A percentile compares a stretch with the other conserved stretches of the same genome.
These are phyloP conservation scores for Pituophis catenifer DNA, from an alignment of 2,113 vertebrate species.

Conservation along the genomic window DNA sequence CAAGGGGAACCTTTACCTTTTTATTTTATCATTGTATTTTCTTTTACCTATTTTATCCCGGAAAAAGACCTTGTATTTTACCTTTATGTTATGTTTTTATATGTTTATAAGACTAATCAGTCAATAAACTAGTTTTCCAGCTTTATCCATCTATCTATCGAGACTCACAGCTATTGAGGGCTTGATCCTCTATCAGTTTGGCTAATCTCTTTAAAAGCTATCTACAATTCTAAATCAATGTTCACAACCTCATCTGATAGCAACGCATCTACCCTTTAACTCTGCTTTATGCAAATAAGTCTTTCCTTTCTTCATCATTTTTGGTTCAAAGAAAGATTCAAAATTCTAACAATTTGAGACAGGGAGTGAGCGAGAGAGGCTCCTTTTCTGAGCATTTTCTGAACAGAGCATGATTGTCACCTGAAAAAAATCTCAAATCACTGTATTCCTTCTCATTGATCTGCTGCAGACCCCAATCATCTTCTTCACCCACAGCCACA, in stretches of 20 bases:
- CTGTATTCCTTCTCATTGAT: background rate
- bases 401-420: background rate
- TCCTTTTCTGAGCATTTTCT: background rate
- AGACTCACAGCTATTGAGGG: background rate
- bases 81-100: background rate
- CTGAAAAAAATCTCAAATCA: background rate
- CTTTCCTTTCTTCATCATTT: background rate
- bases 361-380: background rate
- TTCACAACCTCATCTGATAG: background rate
- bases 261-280: background rate
- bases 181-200: background rate
- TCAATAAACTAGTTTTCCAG: background rate
- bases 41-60: background rate
- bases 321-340: background rate
- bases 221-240: background rate
- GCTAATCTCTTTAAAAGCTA: background rate
- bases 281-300: background rate
- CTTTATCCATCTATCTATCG: background rate
- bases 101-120: background rate
- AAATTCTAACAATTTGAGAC: background rate
- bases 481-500: background rate
- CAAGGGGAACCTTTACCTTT: too few relatives aligned
- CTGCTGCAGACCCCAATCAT: background rate
- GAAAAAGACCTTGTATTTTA: background rate
- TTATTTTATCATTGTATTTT: background rate